Base-by-base conservation (phyloP, 2,888 invertebrate genomes). In the Acholoe squamosa region DNA sequence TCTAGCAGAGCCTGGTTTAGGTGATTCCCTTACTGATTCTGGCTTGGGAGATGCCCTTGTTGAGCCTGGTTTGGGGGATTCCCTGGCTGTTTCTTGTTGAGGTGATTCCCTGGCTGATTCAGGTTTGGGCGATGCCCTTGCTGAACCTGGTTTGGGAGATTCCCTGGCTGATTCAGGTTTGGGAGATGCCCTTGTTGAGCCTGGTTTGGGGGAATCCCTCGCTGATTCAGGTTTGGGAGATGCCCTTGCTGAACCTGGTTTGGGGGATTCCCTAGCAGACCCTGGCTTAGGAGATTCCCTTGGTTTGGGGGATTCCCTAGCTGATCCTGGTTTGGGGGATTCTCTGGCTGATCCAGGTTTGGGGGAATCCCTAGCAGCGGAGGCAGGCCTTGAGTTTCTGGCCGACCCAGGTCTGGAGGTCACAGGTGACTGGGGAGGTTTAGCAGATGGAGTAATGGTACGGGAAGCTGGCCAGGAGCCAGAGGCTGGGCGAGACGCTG, bases 261-360 rank as follows among this genome's bases (percentile, higher is more conserved):
- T 77, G 77, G 77, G 77, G 77, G 77, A 77, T 77, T 77, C 77
- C 77, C 77, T 77, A 1, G 77, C 77, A 10, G 77, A 77, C 3
- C 25, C 77, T 33, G 77, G 77, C 31, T 77, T 77, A 28, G 76
- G 76, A 25, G 76, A 76, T 76, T 76, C 76, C 76, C 76, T 76
- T n/a, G 76, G 76, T 28, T 76, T 76, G 31, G 77, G 77, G 77
- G 77, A 77, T 77, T 77, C 77, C 77, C 77, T 77, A 3, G 77
- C 77, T 7, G 77, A 77, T 61, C 77, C 77, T 7, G 77, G 77
- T 34, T 77, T 77, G 77, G 77, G 77, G 77, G 77, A 77, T 77
- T 77, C 77, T 31, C 77, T 77, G n/a, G 77, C 77, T 1, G 77
- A 77, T n/a, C 77, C 77, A 10, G 77, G 77, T 34, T 77, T 84